phyloP scores from a whole-genome alignment of 2,113 vertebrate genomes.

The Myodes glareolus region DNA sequence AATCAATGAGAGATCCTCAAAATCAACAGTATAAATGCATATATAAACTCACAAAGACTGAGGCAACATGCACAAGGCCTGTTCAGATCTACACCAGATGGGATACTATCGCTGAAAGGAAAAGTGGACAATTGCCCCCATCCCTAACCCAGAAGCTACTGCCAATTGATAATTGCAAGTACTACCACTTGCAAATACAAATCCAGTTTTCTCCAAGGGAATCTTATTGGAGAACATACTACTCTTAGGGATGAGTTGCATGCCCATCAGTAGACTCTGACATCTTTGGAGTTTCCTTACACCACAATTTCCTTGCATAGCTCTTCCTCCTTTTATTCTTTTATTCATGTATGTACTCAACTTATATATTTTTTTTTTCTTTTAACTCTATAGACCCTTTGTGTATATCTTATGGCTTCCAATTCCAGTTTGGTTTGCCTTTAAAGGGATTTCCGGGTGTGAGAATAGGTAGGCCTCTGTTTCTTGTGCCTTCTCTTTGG shows the following conservation, averaged over 20 bases:
- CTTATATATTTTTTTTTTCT: not conserved
- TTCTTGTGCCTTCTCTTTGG: not conserved
- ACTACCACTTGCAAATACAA: not conserved
- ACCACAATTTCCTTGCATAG: not conserved
- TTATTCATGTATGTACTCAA: not conserved
- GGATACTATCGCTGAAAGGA: not conserved
- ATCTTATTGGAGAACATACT: not conserved
- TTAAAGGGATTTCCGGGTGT: not conserved
- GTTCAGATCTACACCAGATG: not conserved
- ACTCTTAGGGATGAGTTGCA: not conserved
- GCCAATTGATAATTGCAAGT: not conserved
- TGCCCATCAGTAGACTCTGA: not conserved
- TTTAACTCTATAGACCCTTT: not conserved
- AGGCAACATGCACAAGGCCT: not conserved
- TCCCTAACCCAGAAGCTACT: not conserved
- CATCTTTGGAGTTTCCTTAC: not conserved
- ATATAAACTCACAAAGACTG: not conserved
- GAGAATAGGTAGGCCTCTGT: not conserved
- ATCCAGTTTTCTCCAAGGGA: not conserved
- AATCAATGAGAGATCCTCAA: not conserved
- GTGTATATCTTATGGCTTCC: not conserved
- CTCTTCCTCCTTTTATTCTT: not conserved
- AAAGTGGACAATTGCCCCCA: not conserved
- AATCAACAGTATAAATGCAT: not conserved
- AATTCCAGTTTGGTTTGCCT: not conserved